Evolutionary conservation across 2,113 vertebrate genomes (phyloP).

Genomic region (Cyprinodon tularosa): DNA sequence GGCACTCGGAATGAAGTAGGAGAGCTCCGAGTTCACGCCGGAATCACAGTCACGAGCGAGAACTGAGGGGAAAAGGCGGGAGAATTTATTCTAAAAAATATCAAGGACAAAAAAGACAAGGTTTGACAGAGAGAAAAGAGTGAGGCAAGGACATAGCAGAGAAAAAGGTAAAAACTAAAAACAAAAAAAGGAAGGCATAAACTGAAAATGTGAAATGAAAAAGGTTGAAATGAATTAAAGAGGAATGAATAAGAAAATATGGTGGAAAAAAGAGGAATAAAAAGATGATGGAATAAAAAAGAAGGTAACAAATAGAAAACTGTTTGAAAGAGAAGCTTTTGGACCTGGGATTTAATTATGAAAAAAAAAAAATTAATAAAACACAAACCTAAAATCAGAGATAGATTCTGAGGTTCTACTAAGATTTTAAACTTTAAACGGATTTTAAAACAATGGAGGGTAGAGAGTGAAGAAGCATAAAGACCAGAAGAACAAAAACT

Average conservation of each 20-base stretch:
- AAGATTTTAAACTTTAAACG: no score
- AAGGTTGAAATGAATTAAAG: not conserved
- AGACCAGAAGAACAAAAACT: not conserved
- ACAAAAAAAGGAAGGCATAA: no score
- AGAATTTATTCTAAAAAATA: constrained; percentile 6
- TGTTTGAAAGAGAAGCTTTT: not conserved
- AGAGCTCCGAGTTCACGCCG: constrained; percentile 84
- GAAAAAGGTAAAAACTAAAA: not conserved
- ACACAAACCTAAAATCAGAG: not conserved
- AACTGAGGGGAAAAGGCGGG: constrained; percentile 67
- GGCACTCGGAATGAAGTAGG: constrained; percentile 84
- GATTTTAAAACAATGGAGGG: not conserved
- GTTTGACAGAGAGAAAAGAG: not conserved
- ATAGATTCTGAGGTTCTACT: not conserved
- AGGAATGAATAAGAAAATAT: no score
- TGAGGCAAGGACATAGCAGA: no score
- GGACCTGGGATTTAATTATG: not conserved
- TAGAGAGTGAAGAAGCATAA: not conserved
- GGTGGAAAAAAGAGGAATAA: not conserved
- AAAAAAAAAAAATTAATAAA: not conserved
- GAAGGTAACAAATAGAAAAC: not conserved
- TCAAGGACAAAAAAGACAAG: no score
- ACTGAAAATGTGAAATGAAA: no score
- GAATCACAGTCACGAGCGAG: constrained; percentile 89
- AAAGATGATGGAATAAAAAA: not conserved